Base-by-base conservation (phyloP, 1,140 invertebrate species). In the Bradysia coprophila region DNA sequence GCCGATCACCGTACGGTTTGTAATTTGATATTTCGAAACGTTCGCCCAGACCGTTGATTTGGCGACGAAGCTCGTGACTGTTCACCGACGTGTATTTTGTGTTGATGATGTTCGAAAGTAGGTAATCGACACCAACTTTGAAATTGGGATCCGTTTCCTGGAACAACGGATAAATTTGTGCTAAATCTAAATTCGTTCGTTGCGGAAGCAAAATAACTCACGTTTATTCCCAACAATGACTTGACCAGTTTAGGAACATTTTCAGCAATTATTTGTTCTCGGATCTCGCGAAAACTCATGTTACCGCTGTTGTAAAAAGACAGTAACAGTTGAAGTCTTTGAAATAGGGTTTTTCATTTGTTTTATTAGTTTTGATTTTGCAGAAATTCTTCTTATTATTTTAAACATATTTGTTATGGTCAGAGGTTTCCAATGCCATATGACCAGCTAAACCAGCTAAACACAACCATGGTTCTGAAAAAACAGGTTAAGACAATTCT, bases 11-110 rank as follows among this genome's bases (percentile, higher is more conserved):
- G 31, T 50, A 50, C 3, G 48, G 24, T 2, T 40, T 2, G 43
- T 51, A 51, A 36, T 50, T 51, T 21, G 53, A 51, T 6, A 34
- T 39, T n/a, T 23, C 28, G n/a, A 61, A 55, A 4, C 55, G 50
- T 16, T 58, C 50, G 13, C 47, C 37, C 31, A 60, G 41, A 4
- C 38, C 49, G 19, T 55, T 48, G 16, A 58, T 38, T n/a, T 28
- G 39, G 2, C 54, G 46, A 0, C 43, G 42, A 4, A 56, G 48
- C 22, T 51, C 50, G 38, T 51, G 46, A 1, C 48, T 45, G 11
- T 48, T 59, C 5, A 47, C 46, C 32, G 43, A 48, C 11, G 51
- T 5, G 38, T 40, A 46, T 6, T 46, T 48, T 45, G 53, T 41
- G 19, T 50, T 43, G 0, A 40, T 43, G 32, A 60, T 46, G 9